These are phyloP conservation scores for Deroplatys truncata DNA, from an alignment of 2,888 invertebrate genomes.

Conservation along the genomic window DNA sequence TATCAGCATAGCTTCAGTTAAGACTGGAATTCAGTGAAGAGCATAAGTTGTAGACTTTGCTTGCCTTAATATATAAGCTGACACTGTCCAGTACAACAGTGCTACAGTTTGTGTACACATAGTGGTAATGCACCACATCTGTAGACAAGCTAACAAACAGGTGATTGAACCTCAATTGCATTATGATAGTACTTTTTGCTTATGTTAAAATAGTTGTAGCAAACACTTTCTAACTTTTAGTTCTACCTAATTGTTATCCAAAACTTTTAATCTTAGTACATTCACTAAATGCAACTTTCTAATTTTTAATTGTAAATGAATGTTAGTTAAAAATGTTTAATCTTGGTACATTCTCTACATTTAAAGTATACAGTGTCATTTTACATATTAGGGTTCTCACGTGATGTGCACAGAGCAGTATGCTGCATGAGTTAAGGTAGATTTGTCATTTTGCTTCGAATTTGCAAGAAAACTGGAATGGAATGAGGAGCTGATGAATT, in stretches of 20 bases:
- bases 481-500: neutral
- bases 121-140: neutral
- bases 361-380: neutral
- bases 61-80: neutral
- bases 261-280: neutral
- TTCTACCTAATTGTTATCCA: neutral
- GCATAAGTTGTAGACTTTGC: neutral
- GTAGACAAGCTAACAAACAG: neutral
- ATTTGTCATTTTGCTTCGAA: neutral
- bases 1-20: neutral
- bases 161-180: neutral
- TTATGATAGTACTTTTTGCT: neutral
- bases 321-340: neutral
- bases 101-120: neutral
- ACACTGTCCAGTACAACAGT: neutral
- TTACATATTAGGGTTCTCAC: neutral
- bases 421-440: neutral
- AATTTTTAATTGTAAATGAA: neutral
- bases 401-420: neutral
- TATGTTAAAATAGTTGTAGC: neutral
- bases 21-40: neutral
- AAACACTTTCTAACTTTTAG: neutral
- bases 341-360: neutral
- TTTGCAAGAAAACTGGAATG: neutral
- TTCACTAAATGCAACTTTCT: neutral